Base-by-base conservation (phyloP, 1,140 invertebrate species). In the Papilio aristodemus region DNA sequence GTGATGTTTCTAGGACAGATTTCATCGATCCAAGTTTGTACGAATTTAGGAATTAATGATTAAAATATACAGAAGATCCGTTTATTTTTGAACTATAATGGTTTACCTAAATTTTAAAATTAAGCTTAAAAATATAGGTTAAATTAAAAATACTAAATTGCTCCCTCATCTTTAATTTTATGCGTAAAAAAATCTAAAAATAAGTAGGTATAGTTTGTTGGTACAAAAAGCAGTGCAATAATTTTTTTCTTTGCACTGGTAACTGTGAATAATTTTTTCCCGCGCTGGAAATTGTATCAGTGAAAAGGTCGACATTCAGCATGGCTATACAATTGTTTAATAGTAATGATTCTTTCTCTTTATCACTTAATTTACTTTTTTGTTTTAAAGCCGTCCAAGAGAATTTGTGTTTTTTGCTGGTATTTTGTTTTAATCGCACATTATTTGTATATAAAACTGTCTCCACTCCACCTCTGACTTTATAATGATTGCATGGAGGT, bases 401-500 rank as follows among this genome's bases (percentile, higher is more conserved):
- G 69, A 80, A 85, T 76, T 64, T 76, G 25, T 83, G 71, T 71
- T 80, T 73, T 5, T 79, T 84, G 67, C 79, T 76, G 11, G 89
- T 85, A 72, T 90, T 86, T 41, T 79, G 64, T 80, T 84, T 80
- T 70, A 87, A 79, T 69, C 63, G 79, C 77, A 74, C 50, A 71
- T 86, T 88, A 68, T 85, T 71, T 38, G 83, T 89, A 19, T 41
- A 39, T 72, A 90, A 76, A 67, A 89, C 74, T 10, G 68, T 76
- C 80, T 89, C 86, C 57, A 91, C 68, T 22, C 86, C 87, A 39
- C 74, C 71, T 9, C 50, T 38, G 22, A 85, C 68, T 38, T 73
- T 69, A 75, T 89, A 91, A 67, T 75, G 70, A 67, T 87, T 89
- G 14, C 86, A 85, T 7, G 83, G 71, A 4, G 89, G 89, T 19